Percentiles rank a stretch among this genome's conserved stretches.
phyloP scores from a whole-genome alignment of 2,888 invertebrate species.

The Acanthosepion pharaonis region DNA sequence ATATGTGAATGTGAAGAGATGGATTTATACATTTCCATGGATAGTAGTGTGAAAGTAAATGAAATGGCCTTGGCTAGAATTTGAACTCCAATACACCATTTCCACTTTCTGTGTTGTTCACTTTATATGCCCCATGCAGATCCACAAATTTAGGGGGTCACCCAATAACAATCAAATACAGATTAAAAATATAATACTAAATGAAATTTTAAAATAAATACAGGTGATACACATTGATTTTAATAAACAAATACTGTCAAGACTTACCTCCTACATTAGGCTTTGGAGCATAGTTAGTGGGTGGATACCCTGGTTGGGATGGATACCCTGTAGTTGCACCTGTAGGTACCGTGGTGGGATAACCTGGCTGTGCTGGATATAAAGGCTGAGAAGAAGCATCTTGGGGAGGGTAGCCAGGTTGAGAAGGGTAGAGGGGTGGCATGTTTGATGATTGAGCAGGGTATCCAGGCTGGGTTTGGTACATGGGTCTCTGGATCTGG shows the following conservation, averaged over 20 bases:
- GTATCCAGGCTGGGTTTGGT: neutral
- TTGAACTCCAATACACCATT: no score
- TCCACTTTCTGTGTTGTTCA: no score
- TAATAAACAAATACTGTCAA: neutral
- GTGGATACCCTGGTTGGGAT: conserved; percentile 47
- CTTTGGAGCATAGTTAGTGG: neutral
- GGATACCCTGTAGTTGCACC: neutral
- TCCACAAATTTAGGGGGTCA: no score
- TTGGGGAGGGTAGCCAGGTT: conserved; percentile 49
- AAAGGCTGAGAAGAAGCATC: conserved; percentile 49
- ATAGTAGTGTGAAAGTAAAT: neutral
- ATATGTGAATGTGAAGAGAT: no score
- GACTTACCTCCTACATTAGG: neutral
- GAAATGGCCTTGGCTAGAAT: neutral
- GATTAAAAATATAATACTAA: no score
- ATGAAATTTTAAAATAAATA: no score
- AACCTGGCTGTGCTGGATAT: conserved; percentile 49
- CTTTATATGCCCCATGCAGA: no score
- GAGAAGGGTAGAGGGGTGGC: conserved; percentile 47
- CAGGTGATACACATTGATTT: no score
- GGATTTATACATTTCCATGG: no score
- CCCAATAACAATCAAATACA: no score
- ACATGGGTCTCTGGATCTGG: conserved; percentile 50
- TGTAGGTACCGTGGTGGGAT: conserved; percentile 43
- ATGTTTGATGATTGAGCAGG: conserved; percentile 41